Evolutionary conservation across 2,113 vertebrate genomes (phyloP).

Genomic region (Perca fluviatilis): DNA sequence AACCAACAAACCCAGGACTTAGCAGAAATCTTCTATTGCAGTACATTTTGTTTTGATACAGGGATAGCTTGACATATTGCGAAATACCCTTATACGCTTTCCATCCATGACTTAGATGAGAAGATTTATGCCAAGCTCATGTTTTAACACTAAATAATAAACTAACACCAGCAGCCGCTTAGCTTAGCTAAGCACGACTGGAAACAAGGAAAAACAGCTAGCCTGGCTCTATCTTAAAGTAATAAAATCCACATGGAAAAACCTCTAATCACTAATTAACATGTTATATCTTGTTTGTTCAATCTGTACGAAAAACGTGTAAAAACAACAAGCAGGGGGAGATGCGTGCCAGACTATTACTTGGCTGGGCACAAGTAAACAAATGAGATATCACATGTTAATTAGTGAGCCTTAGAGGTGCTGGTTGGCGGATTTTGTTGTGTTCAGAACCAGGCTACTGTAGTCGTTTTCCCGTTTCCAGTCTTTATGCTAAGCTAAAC

Average conservation of each 20-base stretch:
- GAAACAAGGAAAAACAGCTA: neutral
- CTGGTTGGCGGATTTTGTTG: neutral
- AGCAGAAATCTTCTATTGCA: neutral
- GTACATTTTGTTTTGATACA: neutral
- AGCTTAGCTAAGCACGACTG: neutral
- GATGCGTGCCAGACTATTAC: too few relatives aligned
- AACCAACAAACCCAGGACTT: constrained; percentile 28
- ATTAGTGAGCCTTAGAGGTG: neutral
- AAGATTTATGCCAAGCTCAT: neutral
- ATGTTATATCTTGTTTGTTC: neutral
- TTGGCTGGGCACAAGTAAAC: neutral
- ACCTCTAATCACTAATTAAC: neutral
- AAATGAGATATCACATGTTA: neutral
- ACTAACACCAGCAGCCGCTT: neutral
- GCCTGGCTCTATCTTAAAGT: too few relatives aligned
- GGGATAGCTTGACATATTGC: neutral
- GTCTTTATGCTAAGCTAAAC: neutral
- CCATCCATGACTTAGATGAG: neutral
- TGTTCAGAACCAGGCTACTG: neutral
- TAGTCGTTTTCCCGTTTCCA: neutral
- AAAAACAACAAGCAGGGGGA: neutral
- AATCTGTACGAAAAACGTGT: neutral
- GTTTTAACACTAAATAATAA: neutral
- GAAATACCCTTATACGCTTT: neutral
- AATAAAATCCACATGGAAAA: neutral